Conservation (phyloP, 2,797 vertebrate species). For the Urophycis tenuis region DNA sequence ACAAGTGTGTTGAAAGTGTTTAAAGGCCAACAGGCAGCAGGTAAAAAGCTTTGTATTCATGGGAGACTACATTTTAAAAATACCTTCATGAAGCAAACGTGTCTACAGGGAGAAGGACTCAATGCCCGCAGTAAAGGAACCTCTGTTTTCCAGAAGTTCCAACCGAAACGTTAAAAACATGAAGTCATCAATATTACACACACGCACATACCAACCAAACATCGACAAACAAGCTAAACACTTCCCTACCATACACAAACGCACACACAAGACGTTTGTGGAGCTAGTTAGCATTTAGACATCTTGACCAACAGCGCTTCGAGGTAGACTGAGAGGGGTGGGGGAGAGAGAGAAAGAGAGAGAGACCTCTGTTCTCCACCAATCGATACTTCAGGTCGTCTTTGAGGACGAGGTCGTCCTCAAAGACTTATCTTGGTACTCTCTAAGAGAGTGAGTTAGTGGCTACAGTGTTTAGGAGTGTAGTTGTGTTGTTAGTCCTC, state of each 20-base stretch:
- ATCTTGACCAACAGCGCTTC: neutral
- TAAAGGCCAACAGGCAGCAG: neutral
- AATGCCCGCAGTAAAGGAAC: neutral
- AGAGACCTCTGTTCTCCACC: constrained; percentile 31
- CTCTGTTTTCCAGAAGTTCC: neutral
- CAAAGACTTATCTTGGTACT: constrained; percentile 27
- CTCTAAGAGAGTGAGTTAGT: constrained; percentile 12
- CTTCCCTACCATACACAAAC: too few relatives aligned
- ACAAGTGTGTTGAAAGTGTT: neutral
- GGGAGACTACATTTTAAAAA: neutral
- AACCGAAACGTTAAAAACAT: neutral
- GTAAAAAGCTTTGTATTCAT: neutral
- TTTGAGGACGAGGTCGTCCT: constrained; percentile 40
- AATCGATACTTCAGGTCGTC: constrained; percentile 42
- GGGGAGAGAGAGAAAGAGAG: constrained; percentile 6
- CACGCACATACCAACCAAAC: neutral
- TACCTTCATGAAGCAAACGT: neutral
- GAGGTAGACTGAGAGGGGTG: too few relatives aligned
- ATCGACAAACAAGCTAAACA: neutral
- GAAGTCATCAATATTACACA: neutral
- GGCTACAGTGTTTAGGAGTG: neutral
- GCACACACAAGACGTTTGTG: too few relatives aligned
- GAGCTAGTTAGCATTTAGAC: too few relatives aligned
- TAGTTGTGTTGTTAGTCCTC: neutral
- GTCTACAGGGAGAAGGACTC: neutral